Base-by-base conservation (phyloP, 1,140 invertebrate genomes). In the Monomorium pharaonis region DNA sequence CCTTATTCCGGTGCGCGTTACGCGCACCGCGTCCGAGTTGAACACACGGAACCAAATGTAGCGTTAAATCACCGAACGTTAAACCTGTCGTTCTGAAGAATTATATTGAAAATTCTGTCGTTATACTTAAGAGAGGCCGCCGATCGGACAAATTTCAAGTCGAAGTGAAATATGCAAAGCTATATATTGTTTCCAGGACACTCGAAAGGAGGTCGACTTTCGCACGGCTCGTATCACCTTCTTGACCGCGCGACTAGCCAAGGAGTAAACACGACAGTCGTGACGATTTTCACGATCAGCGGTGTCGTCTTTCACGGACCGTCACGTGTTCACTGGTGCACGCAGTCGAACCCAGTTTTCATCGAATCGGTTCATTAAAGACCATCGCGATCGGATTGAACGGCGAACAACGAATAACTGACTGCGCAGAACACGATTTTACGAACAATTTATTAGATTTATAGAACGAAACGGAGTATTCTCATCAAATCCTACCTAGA, bases 251-350 rank as follows among this genome's bases (percentile, higher is more conserved):
- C 54, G n/a, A 76, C 54, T 33, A 24, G 14, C 37, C 27, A 58
- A n/a, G 37, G 74, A 60, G 44, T 42, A 44, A 69, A 58, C 12
- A 56, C 47, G 58, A 63, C 21, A 16, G 33, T 49, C 80, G 80
- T 18, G 54, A 86, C 60, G 51, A 49, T 85, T 81, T 89, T 88
- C 88, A 67, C 86, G 86, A 88, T 60, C 78, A 30, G 1, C n/a
- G 33, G 51, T n/a, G 49, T 58, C 51, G n/a, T 81, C 84, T 85
- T 90, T 89, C 80, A 87, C 70, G 76, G 70, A 65, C 58, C 33
- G 60, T 33, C 76, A 84, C 78, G 75, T 74, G 78, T 30, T 67
- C 9, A 47, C 54, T 87, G 56, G 76, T 84, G 81, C 88, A 81
- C 47, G 21, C 33, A 77, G n/a, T 51, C 67, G 54, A 75, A 27